Evolutionary conservation across 2,797 vertebrate genomes (phyloP).

Genomic region (Hemibagrus guttatus): DNA sequence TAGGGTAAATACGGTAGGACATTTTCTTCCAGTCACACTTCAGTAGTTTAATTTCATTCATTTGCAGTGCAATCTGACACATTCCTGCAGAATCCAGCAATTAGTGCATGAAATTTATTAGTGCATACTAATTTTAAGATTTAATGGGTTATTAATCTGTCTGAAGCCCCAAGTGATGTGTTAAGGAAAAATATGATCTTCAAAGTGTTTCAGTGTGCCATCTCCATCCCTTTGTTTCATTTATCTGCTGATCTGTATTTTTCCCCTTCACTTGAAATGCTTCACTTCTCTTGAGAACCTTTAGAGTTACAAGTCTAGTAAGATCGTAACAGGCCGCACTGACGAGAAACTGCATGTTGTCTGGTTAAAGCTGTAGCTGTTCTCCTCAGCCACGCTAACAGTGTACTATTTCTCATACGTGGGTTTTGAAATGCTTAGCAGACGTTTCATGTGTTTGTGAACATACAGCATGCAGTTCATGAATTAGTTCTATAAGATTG

Average conservation of each 20-base stretch:
- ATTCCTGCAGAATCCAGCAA: conserved; percentile 2
- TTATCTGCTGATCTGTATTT: background rate
- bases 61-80: conserved; percentile 8
- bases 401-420: background rate
- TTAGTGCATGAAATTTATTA: conserved; percentile 12
- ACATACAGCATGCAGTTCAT: background rate
- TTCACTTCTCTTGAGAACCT: background rate
- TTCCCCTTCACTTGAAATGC: background rate
- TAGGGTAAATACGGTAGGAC: background rate
- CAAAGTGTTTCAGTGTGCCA: background rate
- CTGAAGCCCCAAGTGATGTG: conserved; percentile 4
- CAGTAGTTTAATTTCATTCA: conserved; percentile 33
- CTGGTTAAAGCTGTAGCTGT: conserved; percentile 28
- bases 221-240: background rate
- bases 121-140: background rate
- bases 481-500: too few species aligned
- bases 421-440: background rate
- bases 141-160: conserved; percentile 25
- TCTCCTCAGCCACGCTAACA: background rate
- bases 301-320: background rate
- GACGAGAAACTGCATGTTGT: conserved; percentile 19
- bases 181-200: background rate
- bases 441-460: background rate
- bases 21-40: conserved; percentile 31
- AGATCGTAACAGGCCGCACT: conserved; percentile 13